Percentiles rank a stretch among this genome's conserved stretches.
phyloP scores from a whole-genome alignment of 2,113 vertebrate species.

The Xenus cinereus region DNA sequence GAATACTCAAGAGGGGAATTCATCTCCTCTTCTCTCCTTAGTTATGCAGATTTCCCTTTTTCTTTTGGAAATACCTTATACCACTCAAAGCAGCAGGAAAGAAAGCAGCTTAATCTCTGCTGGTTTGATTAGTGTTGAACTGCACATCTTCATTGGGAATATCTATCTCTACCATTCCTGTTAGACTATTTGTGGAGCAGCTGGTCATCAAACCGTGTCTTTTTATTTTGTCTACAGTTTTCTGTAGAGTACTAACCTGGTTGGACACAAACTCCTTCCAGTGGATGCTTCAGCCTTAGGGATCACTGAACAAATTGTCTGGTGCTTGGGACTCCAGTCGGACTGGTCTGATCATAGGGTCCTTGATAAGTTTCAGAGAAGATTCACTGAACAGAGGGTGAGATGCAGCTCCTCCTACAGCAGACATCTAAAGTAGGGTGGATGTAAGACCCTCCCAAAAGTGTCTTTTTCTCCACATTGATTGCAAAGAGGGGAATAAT shows the following conservation, averaged over 20 bases:
- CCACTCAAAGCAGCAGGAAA: background rate
- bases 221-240: background rate
- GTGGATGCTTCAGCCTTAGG: background rate
- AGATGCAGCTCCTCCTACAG: background rate
- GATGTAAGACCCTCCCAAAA: background rate
- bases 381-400: accelerated
- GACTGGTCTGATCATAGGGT: no score
- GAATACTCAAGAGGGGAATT: background rate
- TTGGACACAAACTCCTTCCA: background rate
- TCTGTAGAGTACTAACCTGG: background rate
- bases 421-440: background rate
- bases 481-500: background rate
- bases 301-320: background rate
- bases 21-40: background rate
- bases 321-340: background rate
- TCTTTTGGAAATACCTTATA: background rate
- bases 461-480: accelerated
- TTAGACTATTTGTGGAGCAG: background rate
- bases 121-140: background rate
- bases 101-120: background rate
- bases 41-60: background rate
- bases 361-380: background rate
- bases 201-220: background rate
- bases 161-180: no score
- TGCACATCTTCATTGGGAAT: background rate